These are phyloP conservation scores for Pachyramphus minor DNA, from an alignment of 2,113 vertebrate genomes.

Conservation along the genomic window DNA sequence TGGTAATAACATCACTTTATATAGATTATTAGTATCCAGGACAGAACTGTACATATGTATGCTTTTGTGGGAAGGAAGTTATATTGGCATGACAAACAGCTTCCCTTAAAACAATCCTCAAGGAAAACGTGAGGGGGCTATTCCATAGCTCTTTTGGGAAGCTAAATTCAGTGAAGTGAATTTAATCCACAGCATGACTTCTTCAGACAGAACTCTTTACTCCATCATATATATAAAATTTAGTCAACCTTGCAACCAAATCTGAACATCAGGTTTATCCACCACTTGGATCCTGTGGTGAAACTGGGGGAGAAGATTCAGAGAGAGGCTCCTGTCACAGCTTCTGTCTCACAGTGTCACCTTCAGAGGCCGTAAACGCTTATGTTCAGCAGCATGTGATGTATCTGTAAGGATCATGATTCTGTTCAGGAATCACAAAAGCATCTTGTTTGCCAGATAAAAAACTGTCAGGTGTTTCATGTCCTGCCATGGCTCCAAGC, in stretches of 20 bases:
- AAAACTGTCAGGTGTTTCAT: not conserved
- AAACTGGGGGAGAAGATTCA: not conserved
- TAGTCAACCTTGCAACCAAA: not conserved
- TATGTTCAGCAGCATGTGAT: not conserved
- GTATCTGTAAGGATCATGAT: not conserved
- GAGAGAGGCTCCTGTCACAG: not conserved
- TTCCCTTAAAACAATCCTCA: not conserved
- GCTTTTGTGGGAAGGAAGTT: not conserved
- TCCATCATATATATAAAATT: not conserved
- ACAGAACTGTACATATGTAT: not conserved
- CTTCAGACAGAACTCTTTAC: not conserved
- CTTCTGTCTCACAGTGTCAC: not conserved
- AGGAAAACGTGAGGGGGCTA: not conserved
- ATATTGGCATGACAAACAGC: not conserved
- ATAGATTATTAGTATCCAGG: not conserved
- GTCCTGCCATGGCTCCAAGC: not conserved
- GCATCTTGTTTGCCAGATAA: not conserved
- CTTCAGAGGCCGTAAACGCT: not conserved
- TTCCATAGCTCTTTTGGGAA: not conserved
- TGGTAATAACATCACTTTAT: constrained; percentile 30
- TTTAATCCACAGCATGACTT: not conserved
- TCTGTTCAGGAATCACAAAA: not conserved
- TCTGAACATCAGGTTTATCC: not conserved
- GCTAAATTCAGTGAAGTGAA: not conserved
- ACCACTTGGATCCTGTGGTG: not conserved